Evolutionary conservation across 2,113 vertebrate genomes (phyloP).

Genomic region (Australoheros scitulus): DNA sequence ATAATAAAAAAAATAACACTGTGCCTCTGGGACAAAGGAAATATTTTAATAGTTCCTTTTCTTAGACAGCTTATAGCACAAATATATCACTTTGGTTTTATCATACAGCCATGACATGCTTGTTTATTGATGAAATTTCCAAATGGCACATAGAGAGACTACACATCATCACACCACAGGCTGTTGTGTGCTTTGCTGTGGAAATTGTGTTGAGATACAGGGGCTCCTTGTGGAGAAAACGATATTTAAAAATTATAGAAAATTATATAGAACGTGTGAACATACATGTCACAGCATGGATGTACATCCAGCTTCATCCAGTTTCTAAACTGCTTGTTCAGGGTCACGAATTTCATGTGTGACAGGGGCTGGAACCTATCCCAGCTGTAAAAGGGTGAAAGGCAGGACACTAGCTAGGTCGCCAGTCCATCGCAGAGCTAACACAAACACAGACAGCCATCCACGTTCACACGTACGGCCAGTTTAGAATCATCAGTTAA

Average conservation of each 20-base stretch:
- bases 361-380: too few species aligned
- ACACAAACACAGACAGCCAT: not conserved
- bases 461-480: not conserved
- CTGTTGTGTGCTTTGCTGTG: too few species aligned
- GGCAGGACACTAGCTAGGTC: not conserved
- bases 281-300: too few species aligned
- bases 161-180: not conserved
- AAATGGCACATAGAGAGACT: not conserved
- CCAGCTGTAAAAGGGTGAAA: not conserved
- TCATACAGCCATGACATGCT: not conserved
- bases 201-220: too few species aligned
- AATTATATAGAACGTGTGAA: too few species aligned
- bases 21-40: constrained; percentile 49
- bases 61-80: constrained; percentile 28
- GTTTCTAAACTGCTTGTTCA: too few species aligned
- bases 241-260: too few species aligned
- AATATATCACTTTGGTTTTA: constrained; percentile 3
- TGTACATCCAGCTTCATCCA: too few species aligned
- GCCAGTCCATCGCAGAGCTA: not conserved
- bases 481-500: not conserved
- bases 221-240: too few species aligned
- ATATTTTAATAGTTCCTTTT: constrained; percentile 51
- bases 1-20: constrained; percentile 49
- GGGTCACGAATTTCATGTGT: too few species aligned
- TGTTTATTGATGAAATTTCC: not conserved